A percentile compares a stretch with the other conserved stretches of the same genome.
Conservation (phyloP, 1,140 invertebrate species). For the Chymomyza costata region DNA sequence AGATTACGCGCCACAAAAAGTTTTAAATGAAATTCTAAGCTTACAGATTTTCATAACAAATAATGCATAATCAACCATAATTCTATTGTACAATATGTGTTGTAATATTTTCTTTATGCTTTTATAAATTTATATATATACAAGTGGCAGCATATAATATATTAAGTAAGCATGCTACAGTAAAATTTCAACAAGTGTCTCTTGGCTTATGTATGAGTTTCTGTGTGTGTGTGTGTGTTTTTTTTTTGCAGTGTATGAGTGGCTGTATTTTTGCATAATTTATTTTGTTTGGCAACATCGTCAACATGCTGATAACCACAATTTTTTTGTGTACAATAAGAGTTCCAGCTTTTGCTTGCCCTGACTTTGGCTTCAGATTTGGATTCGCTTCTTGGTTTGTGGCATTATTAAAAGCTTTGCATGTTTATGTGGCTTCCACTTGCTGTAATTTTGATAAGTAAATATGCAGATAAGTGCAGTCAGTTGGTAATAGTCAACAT, state of each 20-base stretch:
- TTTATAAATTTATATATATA: constrained; percentile 8
- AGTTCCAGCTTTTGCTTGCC: constrained; percentile 16
- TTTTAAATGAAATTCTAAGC: constrained; percentile 68
- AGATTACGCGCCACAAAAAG: constrained; percentile 16
- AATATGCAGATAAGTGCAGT: constrained; percentile 42
- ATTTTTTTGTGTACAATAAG: constrained; percentile 44
- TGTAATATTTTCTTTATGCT: too few relatives aligned
- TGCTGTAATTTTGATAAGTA: constrained; percentile 56
- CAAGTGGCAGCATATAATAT: too few relatives aligned
- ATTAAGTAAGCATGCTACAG: constrained; percentile 32
- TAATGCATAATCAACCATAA: constrained; percentile 62
- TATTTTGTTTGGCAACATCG: constrained; percentile 46
- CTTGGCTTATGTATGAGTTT: not conserved
- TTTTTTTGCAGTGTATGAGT: too few relatives aligned
- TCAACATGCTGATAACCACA: constrained; percentile 42
- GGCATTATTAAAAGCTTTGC: not conserved
- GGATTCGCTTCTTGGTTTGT: not conserved
- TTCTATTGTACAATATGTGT: constrained; percentile 50
- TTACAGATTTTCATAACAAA: constrained; percentile 69
- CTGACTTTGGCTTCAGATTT: constrained; percentile 2
- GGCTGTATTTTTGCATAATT: constrained; percentile 61
- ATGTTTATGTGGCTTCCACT: constrained; percentile 4
- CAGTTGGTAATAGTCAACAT: too few relatives aligned
- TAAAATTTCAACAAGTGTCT: constrained; percentile 51
- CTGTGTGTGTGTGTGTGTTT: constrained; percentile 18